Evolutionary conservation across 2,888 invertebrate species (phyloP).

Genomic region (Brassicogethes aeneus): DNA sequence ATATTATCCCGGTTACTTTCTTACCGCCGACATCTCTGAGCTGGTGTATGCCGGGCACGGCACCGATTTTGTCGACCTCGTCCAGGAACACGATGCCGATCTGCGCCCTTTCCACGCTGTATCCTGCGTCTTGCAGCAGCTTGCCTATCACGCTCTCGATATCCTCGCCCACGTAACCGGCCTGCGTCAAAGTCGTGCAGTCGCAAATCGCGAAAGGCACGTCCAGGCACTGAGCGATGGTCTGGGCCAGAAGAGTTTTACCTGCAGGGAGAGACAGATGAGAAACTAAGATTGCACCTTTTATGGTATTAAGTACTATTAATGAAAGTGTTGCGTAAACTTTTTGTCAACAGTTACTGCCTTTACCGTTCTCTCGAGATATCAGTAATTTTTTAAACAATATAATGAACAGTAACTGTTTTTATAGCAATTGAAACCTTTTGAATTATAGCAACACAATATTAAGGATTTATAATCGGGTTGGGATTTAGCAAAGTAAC

Average conservation of each 20-base stretch:
- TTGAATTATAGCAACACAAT: too few species aligned
- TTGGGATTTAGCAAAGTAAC: too few species aligned
- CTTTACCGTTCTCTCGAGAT: too few species aligned
- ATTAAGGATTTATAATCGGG: too few species aligned
- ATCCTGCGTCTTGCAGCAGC: constrained; percentile 91
- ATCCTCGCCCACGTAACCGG: constrained; percentile 99
- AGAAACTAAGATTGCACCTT: not conserved
- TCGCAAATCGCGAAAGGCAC: constrained; percentile 99
- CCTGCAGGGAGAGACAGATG: constrained; percentile 44
- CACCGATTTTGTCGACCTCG: constrained; percentile 98
- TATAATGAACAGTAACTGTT: too few species aligned
- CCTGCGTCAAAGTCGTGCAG: constrained; percentile 92
- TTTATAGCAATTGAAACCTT: too few species aligned
- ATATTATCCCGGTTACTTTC: constrained; percentile 10
- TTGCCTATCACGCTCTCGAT: constrained; percentile 98
- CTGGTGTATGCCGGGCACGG: constrained; percentile 89
- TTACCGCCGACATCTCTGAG: constrained; percentile 87
- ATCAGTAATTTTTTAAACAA: too few species aligned
- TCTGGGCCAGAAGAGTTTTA: constrained; percentile 94
- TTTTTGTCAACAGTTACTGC: too few species aligned
- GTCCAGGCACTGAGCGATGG: constrained; percentile 93
- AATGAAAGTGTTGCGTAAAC: too few species aligned
- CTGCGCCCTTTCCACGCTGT: constrained; percentile 94
- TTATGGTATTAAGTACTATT: too few species aligned
- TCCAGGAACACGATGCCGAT: constrained; percentile 98